A percentile compares a stretch with the other conserved stretches of the same genome.
Evolutionary conservation across 2,797 vertebrate genomes (phyloP).

Genomic region (Spatula clypeata): DNA sequence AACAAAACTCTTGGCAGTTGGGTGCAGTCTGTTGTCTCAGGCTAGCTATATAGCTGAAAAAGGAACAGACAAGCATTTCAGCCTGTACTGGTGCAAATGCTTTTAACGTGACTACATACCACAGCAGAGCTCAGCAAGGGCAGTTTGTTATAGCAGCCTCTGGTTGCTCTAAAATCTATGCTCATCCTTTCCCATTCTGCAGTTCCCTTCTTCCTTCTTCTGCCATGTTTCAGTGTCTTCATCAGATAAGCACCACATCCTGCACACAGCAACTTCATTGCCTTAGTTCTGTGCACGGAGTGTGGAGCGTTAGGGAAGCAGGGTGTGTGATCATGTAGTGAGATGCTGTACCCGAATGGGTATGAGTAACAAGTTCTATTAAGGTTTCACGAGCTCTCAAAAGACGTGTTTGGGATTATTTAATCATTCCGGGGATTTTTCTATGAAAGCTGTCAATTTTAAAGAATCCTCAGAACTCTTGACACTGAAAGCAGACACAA

Average conservation of each 20-base stretch:
- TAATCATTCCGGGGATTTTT: neutral
- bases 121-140: neutral
- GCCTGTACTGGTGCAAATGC: neutral
- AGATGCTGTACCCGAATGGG: neutral
- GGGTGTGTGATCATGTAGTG: neutral
- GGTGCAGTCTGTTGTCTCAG: neutral
- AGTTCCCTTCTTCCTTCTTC: neutral
- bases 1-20: neutral
- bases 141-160: neutral
- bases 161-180: neutral
- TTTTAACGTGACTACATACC: neutral
- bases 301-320: neutral
- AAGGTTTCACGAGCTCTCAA: neutral
- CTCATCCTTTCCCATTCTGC: neutral
- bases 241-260: neutral
- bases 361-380: neutral
- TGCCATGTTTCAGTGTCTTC: neutral
- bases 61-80: neutral
- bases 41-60: neutral
- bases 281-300: neutral
- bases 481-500: neutral
- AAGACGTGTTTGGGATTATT: neutral
- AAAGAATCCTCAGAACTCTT: neutral
- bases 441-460: slow-evolving; percentile 2
- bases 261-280: neutral